Percentiles rank a stretch among this genome's conserved stretches.
phyloP scores from a whole-genome alignment of 2,797 vertebrate genomes.

The Ispidina picta region DNA sequence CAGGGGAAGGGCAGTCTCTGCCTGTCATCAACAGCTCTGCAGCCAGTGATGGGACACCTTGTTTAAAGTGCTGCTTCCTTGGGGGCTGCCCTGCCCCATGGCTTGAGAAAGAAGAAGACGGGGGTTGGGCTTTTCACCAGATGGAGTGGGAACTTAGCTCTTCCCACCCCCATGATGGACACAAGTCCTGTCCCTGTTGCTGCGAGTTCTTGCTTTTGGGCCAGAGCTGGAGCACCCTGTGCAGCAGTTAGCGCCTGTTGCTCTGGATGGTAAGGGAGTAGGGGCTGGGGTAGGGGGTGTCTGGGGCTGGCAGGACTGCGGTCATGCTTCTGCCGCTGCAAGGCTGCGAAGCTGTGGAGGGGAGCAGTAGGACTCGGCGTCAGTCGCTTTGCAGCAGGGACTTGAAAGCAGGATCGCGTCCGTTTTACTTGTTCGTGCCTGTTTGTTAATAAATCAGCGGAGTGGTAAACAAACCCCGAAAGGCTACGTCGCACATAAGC shows the following conservation, averaged over 20 bases:
- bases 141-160: not conserved
- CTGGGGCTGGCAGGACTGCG: not conserved
- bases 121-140: not conserved
- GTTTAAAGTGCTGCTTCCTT: not conserved
- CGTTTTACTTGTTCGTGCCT: not conserved
- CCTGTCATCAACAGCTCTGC: not conserved
- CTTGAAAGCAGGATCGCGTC: not conserved
- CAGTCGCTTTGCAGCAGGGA: not conserved
- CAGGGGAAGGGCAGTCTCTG: not conserved
- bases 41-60: not conserved
- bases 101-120: not conserved
- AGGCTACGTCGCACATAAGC: not conserved
- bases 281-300: not conserved
- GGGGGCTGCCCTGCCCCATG: not conserved
- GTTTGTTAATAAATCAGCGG: conserved; percentile 42
- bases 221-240: not conserved
- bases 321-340: not conserved
- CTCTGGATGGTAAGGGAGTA: not conserved
- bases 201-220: not conserved
- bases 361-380: not conserved
- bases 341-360: not conserved
- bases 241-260: not conserved
- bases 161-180: not conserved
- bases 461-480: not conserved
- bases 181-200: not conserved